Conservation (phyloP, 2,797 vertebrate species). For the Todus mexicanus region DNA sequence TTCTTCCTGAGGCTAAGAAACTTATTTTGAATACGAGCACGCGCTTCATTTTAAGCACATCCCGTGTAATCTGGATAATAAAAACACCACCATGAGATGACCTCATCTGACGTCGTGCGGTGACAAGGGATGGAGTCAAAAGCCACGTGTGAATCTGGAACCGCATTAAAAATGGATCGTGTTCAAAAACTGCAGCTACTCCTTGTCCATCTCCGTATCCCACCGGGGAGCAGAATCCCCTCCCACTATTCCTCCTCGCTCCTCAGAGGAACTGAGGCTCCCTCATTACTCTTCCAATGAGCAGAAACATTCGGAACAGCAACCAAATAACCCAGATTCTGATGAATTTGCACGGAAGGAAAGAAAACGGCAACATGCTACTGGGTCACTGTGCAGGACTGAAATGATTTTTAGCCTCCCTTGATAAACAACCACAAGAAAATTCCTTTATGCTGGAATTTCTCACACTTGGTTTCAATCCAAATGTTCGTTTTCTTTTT, state of each 20-base stretch:
- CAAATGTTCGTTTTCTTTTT: background rate
- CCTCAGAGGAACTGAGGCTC: background rate
- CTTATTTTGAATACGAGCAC: background rate
- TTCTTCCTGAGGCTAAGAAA: background rate
- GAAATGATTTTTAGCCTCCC: background rate
- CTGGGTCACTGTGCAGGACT: background rate
- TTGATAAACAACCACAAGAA: background rate
- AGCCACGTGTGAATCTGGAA: background rate
- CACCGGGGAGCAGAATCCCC: background rate
- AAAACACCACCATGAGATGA: accelerated
- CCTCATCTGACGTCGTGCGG: background rate
- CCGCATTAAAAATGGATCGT: too few species aligned
- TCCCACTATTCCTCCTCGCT: background rate
- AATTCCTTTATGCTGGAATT: background rate
- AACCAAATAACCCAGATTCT: background rate
- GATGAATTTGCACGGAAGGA: background rate
- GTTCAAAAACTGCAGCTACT: too few species aligned
- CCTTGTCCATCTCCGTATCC: background rate
- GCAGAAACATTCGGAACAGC: background rate
- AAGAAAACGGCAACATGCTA: background rate
- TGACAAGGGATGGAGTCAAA: background rate
- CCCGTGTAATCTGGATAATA: background rate
- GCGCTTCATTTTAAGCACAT: background rate
- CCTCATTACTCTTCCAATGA: background rate
- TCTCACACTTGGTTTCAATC: background rate